Conservation (phyloP, 2,888 invertebrate genomes). For the Drosophila neoperkinsi region DNA sequence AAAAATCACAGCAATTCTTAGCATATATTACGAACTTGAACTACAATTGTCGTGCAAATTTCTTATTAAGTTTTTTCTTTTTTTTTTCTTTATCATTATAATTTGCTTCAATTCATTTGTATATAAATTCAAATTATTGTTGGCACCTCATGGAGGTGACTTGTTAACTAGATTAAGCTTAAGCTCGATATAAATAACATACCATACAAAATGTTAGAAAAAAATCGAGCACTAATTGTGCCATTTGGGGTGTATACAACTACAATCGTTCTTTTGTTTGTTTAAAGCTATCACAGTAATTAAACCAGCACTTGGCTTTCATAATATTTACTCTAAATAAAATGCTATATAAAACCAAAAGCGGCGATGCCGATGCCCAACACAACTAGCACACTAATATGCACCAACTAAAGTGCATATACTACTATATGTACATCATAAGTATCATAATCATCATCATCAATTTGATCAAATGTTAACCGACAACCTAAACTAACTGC, state of each 20-base stretch:
- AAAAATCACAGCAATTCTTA: conserved; percentile 72
- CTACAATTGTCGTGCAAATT: conserved; percentile 51
- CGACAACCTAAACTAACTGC: conserved; percentile 57
- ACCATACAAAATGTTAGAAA: conserved; percentile 36
- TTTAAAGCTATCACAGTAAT: conserved; percentile 69
- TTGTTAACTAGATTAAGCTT: conserved; percentile 45
- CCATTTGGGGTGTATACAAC: conserved; percentile 29
- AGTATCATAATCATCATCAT: neutral
- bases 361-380: conserved; percentile 54
- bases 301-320: conserved; percentile 43
- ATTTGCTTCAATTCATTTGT: conserved; percentile 47
- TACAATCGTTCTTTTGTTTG: conserved; percentile 34
- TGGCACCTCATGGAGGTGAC: conserved; percentile 71
- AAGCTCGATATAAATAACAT: conserved; percentile 51
- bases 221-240: conserved; percentile 27
- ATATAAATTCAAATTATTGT: conserved; percentile 55
- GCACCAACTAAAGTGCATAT: conserved; percentile 9
- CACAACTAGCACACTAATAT: conserved; percentile 40
- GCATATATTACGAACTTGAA: conserved; percentile 40
- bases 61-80: conserved; percentile 30
- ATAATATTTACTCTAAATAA: conserved; percentile 48
- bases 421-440: conserved; percentile 23
- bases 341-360: conserved; percentile 56
- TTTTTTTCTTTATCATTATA: conserved; percentile 4
- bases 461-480: conserved; percentile 25